Evolutionary conservation across 1,140 invertebrate species (phyloP).

Genomic region (Drosophila albomicans): DNA sequence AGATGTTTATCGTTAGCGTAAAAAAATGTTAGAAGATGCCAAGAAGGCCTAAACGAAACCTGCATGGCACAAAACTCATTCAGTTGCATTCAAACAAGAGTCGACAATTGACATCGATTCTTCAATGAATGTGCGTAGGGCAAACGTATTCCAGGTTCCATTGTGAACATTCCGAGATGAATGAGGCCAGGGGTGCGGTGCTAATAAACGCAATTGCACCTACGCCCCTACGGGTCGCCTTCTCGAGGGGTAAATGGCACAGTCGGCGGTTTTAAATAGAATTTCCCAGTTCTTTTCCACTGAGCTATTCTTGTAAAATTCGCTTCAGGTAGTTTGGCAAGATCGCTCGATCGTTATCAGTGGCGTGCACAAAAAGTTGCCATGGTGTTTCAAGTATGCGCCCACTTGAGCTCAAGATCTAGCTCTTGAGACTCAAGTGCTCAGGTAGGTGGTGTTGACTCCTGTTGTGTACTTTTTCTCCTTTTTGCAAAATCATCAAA

Average conservation of each 20-base stretch:
- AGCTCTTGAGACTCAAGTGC: slow-evolving; percentile 73
- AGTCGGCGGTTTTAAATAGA: slow-evolving; percentile 81
- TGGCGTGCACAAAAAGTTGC: slow-evolving; percentile 40
- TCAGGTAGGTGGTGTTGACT: slow-evolving; percentile 68
- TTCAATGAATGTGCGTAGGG: slow-evolving; percentile 60
- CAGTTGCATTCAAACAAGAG: slow-evolving; percentile 12
- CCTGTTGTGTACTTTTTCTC: slow-evolving; percentile 31
- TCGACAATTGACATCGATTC: slow-evolving; percentile 55
- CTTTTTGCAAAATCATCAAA: slow-evolving; percentile 60
- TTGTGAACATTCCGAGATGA: slow-evolving; percentile 47
- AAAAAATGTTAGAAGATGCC: background rate
- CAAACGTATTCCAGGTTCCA: slow-evolving; percentile 39
- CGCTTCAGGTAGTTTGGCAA: slow-evolving; percentile 38
- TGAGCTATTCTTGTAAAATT: slow-evolving; percentile 55
- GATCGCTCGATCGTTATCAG: slow-evolving; percentile 65
- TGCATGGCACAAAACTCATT: slow-evolving; percentile 56
- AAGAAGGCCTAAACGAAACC: slow-evolving; percentile 56
- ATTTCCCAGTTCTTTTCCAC: slow-evolving; percentile 59
- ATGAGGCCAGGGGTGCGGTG: slow-evolving; percentile 63
- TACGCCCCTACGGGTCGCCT: slow-evolving; percentile 72
- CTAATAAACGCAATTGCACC: slow-evolving; percentile 84
- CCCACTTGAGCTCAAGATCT: slow-evolving; percentile 77
- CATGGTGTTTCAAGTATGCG: slow-evolving; percentile 72
- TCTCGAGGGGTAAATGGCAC: slow-evolving; percentile 56
- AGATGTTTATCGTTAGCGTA: slow-evolving; percentile 47